Evolutionary conservation across 1,140 invertebrate species (phyloP).

Genomic region (Probaryconus sp.): DNA sequence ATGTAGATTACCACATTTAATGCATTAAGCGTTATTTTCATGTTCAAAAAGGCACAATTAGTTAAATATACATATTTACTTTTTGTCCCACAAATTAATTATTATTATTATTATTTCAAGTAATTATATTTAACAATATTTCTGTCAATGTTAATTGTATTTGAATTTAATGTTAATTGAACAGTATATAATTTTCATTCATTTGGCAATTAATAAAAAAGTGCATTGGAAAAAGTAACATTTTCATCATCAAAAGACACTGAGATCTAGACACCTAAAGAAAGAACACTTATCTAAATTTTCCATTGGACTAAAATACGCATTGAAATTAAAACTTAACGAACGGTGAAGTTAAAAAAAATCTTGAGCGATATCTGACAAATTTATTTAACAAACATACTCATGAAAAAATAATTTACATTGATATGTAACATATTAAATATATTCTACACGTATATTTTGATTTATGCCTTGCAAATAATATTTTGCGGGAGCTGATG

Average conservation of each 20-base stretch:
- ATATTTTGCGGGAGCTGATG: too few relatives aligned
- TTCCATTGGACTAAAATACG: too few relatives aligned
- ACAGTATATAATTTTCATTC: too few relatives aligned
- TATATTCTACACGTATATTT: slow-evolving; percentile 15
- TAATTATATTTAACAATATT: too few relatives aligned
- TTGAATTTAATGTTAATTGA: too few relatives aligned
- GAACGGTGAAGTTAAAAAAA: slow-evolving; percentile 8
- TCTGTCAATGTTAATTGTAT: too few relatives aligned
- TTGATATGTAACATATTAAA: slow-evolving; percentile 48
- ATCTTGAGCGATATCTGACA: slow-evolving; percentile 24
- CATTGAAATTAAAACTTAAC: slow-evolving; percentile 43
- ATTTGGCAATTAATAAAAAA: too few relatives aligned
- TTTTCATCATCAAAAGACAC: slow-evolving; percentile 28
- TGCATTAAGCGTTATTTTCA: slow-evolving; percentile 55
- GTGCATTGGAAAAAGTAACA: too few relatives aligned
- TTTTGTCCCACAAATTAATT: slow-evolving; percentile 6
- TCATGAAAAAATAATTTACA: slow-evolving; percentile 1
- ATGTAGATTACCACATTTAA: slow-evolving; percentile 54
- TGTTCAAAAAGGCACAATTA: slow-evolving; percentile 53
- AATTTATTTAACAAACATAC: too few relatives aligned
- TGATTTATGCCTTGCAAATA: too few relatives aligned
- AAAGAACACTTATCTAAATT: slow-evolving; percentile 5
- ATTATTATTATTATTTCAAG: too few relatives aligned
- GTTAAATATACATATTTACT: slow-evolving; percentile 38
- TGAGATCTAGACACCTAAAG: slow-evolving; percentile 58